Conservation (phyloP, 2,888 invertebrate genomes). For the Limulus polyphemus region DNA sequence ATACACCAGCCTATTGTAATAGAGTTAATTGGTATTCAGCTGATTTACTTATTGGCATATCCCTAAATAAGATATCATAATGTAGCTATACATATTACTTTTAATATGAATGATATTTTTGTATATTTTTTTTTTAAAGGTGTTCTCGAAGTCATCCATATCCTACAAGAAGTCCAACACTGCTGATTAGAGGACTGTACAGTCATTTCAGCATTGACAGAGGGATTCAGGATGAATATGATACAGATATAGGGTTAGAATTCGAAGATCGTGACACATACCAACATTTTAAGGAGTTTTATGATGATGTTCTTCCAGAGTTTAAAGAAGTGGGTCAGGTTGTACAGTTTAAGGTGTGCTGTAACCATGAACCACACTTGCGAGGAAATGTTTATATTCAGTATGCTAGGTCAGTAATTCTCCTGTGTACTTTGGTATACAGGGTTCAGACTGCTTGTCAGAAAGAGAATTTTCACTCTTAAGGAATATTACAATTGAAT, state of each 20-base stretch:
- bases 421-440: neutral
- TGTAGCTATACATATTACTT: no score
- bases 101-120: no score
- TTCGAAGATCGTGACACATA: conserved; percentile 69
- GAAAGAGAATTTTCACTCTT: neutral
- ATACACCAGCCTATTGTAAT: no score
- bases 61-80: no score
- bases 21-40: no score
- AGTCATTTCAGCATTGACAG: conserved; percentile 66
- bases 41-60: no score
- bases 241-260: conserved; percentile 66
- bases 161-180: conserved; percentile 59
- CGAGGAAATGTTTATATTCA: conserved; percentile 84
- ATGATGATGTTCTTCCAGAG: conserved; percentile 69
- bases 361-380: conserved; percentile 71
- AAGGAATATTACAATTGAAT: neutral
- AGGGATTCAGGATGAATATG: conserved; percentile 58
- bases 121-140: conserved; percentile 36
- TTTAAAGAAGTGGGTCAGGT: conserved; percentile 46
- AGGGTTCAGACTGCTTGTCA: no score
- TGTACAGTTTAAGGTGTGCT: conserved; percentile 54
- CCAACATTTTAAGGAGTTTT: conserved; percentile 67
- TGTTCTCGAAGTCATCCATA: conserved; percentile 55
- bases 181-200: conserved; percentile 69
- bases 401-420: conserved; percentile 43